Conservation (phyloP, 2,888 invertebrate species). For the Abrostola triplasia region DNA sequence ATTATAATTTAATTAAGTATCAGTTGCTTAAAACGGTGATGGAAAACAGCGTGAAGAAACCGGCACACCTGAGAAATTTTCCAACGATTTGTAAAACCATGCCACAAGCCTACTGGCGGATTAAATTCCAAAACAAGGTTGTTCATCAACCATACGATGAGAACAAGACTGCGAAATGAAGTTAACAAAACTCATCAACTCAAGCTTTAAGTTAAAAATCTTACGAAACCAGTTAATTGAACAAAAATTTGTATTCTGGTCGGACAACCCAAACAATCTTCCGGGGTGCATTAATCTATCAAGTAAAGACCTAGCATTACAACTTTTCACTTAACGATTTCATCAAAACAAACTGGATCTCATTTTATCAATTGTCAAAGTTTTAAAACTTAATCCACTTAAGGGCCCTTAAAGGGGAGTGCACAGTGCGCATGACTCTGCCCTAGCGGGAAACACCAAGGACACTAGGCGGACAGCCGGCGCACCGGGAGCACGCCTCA, state of each 20-base stretch:
- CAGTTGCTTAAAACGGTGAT: too few relatives aligned
- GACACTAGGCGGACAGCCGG: conserved; percentile 76
- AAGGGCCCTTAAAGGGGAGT: conserved; percentile 81
- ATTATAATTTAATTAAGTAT: too few relatives aligned
- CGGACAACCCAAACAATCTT: conserved; percentile 24
- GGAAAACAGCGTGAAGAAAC: too few relatives aligned
- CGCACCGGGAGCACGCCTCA: conserved; percentile 67
- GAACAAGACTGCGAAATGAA: too few relatives aligned
- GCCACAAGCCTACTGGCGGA: too few relatives aligned
- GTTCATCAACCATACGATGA: too few relatives aligned
- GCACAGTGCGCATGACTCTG: conserved; percentile 83
- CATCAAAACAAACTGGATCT: conserved; percentile 82
- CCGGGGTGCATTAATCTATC: conserved; percentile 50
- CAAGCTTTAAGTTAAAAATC: conserved; percentile 2
- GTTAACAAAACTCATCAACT: too few relatives aligned
- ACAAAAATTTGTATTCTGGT: conserved; percentile 41
- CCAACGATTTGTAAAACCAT: too few relatives aligned
- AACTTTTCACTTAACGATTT: conserved; percentile 82
- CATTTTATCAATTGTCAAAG: conserved; percentile 87
- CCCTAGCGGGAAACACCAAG: conserved; percentile 84
- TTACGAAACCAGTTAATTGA: conserved; percentile 10
- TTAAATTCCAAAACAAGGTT: too few relatives aligned
- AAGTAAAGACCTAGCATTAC: conserved; percentile 63
- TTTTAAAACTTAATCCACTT: conserved; percentile 88
- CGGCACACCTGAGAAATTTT: too few relatives aligned